A percentile compares a stretch with the other conserved stretches of the same genome.
Evolutionary conservation across 2,113 vertebrate genomes (phyloP).

Genomic region (Vireo altiloquus): DNA sequence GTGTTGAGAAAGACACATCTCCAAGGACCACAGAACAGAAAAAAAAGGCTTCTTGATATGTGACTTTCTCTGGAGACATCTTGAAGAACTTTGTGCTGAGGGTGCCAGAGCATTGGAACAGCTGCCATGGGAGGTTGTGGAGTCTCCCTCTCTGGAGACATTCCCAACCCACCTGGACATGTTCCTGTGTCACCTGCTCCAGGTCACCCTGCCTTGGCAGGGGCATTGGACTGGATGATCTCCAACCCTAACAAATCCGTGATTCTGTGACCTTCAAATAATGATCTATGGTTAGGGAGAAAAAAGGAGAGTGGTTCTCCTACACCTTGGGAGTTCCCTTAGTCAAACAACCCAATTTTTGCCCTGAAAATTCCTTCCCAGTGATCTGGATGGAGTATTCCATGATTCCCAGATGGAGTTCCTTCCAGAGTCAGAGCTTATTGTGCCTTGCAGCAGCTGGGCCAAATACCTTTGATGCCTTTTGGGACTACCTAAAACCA

Average conservation of each 20-base stretch:
- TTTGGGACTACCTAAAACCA: background rate
- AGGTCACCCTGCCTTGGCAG: background rate
- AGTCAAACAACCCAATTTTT: background rate
- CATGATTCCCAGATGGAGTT: background rate
- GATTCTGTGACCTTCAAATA: background rate
- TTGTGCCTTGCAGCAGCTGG: background rate
- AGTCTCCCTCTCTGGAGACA: background rate
- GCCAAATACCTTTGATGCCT: background rate
- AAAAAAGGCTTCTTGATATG: background rate
- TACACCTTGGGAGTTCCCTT: background rate
- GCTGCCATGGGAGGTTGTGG: background rate
- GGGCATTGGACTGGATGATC: background rate
- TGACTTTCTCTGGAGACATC: background rate
- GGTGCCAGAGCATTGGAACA: background rate
- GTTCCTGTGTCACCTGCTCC: background rate
- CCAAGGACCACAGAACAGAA: background rate
- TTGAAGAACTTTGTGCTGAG: background rate
- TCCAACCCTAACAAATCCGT: background rate
- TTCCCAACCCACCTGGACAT: background rate
- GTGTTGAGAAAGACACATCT: background rate
- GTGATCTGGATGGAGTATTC: background rate
- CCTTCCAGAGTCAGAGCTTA: background rate
- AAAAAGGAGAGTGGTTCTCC: background rate
- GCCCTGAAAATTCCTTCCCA: background rate
- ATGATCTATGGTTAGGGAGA: accelerated